A percentile compares a stretch with the other conserved stretches of the same genome.
Evolutionary conservation across 2,797 vertebrate species (phyloP).

Genomic region (Delichon dasypus): DNA sequence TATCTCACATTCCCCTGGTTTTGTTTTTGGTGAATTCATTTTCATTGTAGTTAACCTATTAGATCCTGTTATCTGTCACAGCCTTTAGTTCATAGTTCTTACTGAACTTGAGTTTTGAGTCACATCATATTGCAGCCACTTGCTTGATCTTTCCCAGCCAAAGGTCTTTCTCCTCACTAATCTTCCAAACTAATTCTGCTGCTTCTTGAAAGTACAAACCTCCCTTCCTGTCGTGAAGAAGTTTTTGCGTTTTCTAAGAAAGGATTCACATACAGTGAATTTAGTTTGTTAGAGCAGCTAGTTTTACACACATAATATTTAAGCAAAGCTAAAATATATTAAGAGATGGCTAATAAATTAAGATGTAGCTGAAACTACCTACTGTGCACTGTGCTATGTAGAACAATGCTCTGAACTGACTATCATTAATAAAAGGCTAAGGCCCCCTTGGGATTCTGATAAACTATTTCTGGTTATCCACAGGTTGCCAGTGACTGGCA

Average conservation of each 20-base stretch:
- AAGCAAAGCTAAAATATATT: neutral
- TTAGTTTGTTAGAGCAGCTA: neutral
- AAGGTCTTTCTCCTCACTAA: neutral
- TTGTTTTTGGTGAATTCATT: neutral
- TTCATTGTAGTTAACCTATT: neutral
- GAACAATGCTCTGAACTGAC: neutral
- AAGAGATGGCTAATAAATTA: neutral
- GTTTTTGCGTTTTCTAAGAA: neutral
- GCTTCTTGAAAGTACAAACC: neutral
- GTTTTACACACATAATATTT: neutral
- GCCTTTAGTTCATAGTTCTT: neutral
- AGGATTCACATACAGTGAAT: neutral
- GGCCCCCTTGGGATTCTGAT: neutral
- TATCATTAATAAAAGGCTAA: neutral
- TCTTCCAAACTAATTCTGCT: neutral
- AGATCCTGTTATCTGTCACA: neutral
- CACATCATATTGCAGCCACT: fast-evolving
- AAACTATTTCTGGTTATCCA: neutral
- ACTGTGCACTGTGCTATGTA: neutral
- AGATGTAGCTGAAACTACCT: neutral
- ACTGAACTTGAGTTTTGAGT: neutral
- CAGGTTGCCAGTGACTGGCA: neutral
- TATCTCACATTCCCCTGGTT: neutral
- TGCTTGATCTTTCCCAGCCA: neutral
- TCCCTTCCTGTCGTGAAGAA: neutral